Percentiles rank a stretch among this genome's conserved stretches.
phyloP scores from a whole-genome alignment of 2,113 vertebrate species.

The Pteronura brasiliensis region DNA sequence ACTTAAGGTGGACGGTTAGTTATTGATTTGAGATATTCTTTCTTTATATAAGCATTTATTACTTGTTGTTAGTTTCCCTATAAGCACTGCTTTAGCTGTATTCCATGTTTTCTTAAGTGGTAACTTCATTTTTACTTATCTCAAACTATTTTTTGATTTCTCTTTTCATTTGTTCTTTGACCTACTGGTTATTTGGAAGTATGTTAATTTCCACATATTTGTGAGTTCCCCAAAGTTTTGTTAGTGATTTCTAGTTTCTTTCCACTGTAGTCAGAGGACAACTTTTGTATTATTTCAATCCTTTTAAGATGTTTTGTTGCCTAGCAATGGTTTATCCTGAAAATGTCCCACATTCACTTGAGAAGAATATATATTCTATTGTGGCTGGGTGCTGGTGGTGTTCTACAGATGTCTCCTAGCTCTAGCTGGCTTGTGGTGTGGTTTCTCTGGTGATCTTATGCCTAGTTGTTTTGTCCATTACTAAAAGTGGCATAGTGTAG shows the following conservation, averaged over 20 bases:
- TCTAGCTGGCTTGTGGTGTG: not conserved
- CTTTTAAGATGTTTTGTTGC: not conserved
- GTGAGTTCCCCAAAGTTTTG: not conserved
- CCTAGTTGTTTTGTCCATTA: not conserved
- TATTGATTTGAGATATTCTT: not conserved
- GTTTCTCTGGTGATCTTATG: not conserved
- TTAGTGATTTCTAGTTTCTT: slow-evolving; percentile 1
- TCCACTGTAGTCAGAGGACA: not conserved
- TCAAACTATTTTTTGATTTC: not conserved
- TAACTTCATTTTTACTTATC: not conserved
- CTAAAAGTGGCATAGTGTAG: not conserved
- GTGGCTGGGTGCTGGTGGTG: not conserved
- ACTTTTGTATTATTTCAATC: not conserved
- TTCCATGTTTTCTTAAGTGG: not conserved
- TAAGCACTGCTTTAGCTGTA: not conserved
- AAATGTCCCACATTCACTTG: not conserved
- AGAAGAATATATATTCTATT: not conserved
- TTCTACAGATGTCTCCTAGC: not conserved
- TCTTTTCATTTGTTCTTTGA: not conserved
- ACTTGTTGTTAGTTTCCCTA: not conserved
- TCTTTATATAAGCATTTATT: not conserved
- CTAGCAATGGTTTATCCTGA: not conserved
- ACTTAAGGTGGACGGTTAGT: not conserved
- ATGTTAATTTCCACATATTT: not conserved
- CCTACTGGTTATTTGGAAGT: not conserved